Evolutionary conservation across 2,888 invertebrate species (phyloP).

Genomic region (Calephelis perditalis): DNA sequence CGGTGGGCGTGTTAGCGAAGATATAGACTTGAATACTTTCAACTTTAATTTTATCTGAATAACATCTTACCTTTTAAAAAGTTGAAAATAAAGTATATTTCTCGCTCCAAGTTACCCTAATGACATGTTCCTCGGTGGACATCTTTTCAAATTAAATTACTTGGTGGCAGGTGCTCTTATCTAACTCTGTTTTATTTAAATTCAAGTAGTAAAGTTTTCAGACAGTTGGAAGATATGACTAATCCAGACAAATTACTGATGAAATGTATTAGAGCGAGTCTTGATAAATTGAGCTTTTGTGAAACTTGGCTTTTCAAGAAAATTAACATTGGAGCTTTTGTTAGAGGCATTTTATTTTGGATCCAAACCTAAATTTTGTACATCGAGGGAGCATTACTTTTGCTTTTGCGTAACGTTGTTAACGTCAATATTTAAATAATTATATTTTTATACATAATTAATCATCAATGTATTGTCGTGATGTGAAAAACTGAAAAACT

Average conservation of each 20-base stretch:
- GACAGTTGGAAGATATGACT: constrained; percentile 11
- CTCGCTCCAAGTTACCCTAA: constrained; percentile 7
- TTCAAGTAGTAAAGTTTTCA: constrained; percentile 19
- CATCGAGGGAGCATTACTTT: too few relatives aligned
- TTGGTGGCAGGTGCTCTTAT: constrained; percentile 17
- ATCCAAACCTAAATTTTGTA: too few relatives aligned
- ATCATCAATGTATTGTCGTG: too few relatives aligned
- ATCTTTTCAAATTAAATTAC: constrained; percentile 20
- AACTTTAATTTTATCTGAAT: neutral
- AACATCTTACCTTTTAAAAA: neutral
- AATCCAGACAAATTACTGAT: constrained; percentile 15
- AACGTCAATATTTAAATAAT: too few relatives aligned
- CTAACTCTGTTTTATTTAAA: constrained; percentile 17
- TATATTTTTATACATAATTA: too few relatives aligned
- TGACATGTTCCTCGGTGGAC: constrained; percentile 15
- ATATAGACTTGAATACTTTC: too few relatives aligned
- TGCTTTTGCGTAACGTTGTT: too few relatives aligned
- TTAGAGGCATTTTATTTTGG: too few relatives aligned
- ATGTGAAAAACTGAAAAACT: too few relatives aligned
- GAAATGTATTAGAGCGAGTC: constrained; percentile 11
- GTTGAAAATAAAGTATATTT: neutral
- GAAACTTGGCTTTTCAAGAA: constrained; percentile 1
- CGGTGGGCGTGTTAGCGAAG: too few relatives aligned
- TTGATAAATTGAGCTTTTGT: constrained; percentile 9
- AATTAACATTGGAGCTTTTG: neutral